Percentiles rank a stretch among this genome's conserved stretches.
Conservation (phyloP, 92 coral and sea anemone species). For the Umimayanthus kanabou region DNA sequence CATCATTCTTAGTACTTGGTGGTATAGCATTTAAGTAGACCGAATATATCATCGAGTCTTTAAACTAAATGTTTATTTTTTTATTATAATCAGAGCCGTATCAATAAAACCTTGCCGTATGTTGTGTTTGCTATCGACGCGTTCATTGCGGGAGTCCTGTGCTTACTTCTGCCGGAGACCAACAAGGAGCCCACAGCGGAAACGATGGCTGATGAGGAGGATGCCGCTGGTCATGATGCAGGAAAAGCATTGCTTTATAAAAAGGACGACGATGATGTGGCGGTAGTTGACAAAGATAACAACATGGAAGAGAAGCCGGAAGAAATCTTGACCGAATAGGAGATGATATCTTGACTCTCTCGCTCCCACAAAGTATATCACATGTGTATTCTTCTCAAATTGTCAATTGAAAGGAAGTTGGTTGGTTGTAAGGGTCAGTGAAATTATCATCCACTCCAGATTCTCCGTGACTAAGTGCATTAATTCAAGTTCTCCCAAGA, state of each 20-base stretch:
- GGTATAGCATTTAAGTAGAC: too few relatives aligned
- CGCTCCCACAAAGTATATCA: not conserved
- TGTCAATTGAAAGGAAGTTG: not conserved
- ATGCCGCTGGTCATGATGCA: slow-evolving; percentile 5
- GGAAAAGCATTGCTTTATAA: slow-evolving; percentile 31
- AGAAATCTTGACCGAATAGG: not conserved
- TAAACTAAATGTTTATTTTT: too few relatives aligned
- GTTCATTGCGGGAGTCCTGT: slow-evolving; percentile 79
- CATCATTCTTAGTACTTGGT: too few relatives aligned
- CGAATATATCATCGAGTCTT: too few relatives aligned
- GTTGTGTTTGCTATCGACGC: slow-evolving; percentile 87
- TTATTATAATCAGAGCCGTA: slow-evolving; percentile 49
- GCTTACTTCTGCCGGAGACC: slow-evolving; percentile 89
- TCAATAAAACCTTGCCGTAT: slow-evolving; percentile 67
- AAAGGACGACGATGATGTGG: slow-evolving; percentile 26
- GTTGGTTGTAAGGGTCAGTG: not conserved
- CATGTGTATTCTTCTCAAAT: not conserved
- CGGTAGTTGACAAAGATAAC: not conserved
- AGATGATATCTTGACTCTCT: not conserved
- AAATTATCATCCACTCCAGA: not conserved
- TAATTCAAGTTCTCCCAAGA: not conserved
- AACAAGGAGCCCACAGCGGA: slow-evolving; percentile 87
- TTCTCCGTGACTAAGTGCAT: not conserved
- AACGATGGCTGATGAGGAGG: slow-evolving; percentile 63
- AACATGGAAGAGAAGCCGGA: not conserved